Evolutionary conservation across 2,113 vertebrate species (phyloP).

Genomic region (Calidris pugnax): DNA sequence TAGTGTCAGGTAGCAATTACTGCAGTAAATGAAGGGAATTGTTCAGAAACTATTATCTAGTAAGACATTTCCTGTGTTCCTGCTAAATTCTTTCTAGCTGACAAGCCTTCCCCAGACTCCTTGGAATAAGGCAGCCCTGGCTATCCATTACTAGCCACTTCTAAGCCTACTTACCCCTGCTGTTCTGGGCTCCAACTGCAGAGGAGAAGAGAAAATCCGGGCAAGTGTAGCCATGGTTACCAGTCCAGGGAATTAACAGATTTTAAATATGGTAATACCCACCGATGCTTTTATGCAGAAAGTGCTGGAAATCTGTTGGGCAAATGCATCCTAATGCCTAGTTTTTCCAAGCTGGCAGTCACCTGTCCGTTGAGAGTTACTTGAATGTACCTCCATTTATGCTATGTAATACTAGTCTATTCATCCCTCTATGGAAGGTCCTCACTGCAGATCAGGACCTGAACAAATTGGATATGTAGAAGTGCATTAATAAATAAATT

Average conservation of each 20-base stretch:
- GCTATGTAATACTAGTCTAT: neutral
- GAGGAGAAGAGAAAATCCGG: neutral
- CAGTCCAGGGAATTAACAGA: neutral
- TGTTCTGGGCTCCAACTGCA: neutral
- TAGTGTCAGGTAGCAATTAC: neutral
- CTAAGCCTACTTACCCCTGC: neutral
- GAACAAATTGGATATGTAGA: neutral
- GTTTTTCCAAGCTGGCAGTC: neutral
- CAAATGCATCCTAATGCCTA: neutral
- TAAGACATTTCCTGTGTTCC: neutral
- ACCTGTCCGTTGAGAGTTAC: neutral
- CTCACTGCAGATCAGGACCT: neutral
- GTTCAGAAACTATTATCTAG: neutral
- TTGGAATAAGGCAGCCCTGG: neutral
- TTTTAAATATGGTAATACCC: constrained; percentile 11
- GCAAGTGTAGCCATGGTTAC: constrained; percentile 32
- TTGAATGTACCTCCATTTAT: neutral
- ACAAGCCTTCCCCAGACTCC: neutral
- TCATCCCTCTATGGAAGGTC: neutral
- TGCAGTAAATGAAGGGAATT: neutral
- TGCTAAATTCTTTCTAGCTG: neutral
- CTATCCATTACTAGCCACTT: neutral
- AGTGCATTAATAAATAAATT: constrained; percentile 27
- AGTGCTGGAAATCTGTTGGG: neutral
- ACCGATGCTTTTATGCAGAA: neutral